A percentile compares a stretch with the other conserved stretches of the same genome.
Evolutionary conservation across 1,140 invertebrate species (phyloP).

Genomic region (Episyrphus balteatus): DNA sequence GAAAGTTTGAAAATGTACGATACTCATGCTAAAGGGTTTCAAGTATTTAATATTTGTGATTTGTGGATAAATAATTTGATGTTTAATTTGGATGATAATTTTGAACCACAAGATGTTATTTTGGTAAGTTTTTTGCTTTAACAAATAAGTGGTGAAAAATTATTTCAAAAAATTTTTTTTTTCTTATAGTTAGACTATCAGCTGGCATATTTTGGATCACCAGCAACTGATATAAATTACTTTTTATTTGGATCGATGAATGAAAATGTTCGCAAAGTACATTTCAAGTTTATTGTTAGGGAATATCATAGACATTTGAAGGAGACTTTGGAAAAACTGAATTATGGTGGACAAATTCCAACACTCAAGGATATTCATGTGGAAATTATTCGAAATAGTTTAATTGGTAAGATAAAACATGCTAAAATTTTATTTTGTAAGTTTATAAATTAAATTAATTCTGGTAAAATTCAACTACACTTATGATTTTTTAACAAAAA

Average conservation of each 20-base stretch:
- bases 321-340: conserved; percentile 22
- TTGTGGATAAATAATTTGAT: conserved; percentile 56
- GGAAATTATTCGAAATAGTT: conserved; percentile 27
- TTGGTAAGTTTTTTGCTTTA: conserved; percentile 37
- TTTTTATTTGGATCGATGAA: conserved; percentile 45
- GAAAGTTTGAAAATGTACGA: conserved; percentile 26
- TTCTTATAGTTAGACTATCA: conserved; percentile 46
- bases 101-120: conserved; percentile 41
- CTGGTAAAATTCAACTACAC: neutral
- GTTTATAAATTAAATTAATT: neutral
- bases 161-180: conserved; percentile 18
- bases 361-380: conserved; percentile 30
- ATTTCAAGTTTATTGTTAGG: conserved; percentile 41
- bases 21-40: conserved; percentile 39
- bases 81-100: conserved; percentile 45
- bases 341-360: conserved; percentile 26
- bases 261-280: conserved; percentile 40
- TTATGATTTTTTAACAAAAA: too few species aligned
- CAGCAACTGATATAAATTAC: conserved; percentile 45
- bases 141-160: neutral
- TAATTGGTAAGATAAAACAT: conserved; percentile 27
- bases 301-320: conserved; percentile 39
- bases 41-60: conserved; percentile 53
- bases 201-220: conserved; percentile 43
- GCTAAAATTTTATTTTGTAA: too few species aligned